Conservation (phyloP, 30 jellyfish, hydroid and myxozoan genomes). For the Clytia hemisphaerica region DNA sequence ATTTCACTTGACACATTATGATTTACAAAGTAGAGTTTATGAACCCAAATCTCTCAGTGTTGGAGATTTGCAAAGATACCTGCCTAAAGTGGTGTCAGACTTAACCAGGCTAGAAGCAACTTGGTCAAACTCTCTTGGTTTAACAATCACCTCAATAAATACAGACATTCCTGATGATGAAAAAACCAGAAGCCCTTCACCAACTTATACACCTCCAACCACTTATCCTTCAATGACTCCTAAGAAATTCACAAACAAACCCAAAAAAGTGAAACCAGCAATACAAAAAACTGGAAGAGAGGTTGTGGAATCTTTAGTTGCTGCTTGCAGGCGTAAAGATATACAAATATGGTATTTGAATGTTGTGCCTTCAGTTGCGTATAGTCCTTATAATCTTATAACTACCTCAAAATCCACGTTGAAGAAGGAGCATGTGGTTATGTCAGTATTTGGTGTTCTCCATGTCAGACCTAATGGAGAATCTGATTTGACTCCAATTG, state of each 20-base stretch:
- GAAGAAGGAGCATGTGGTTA: slow-evolving; percentile 55
- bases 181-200: background rate
- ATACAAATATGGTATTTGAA: slow-evolving; percentile 65
- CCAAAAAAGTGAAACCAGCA: background rate
- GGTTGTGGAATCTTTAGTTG: slow-evolving; percentile 52
- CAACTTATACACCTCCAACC: background rate
- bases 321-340: slow-evolving; percentile 8
- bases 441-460: slow-evolving; percentile 73
- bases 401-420: slow-evolving; percentile 52
- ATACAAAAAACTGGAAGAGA: slow-evolving; percentile 58
- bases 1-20: slow-evolving; percentile 12
- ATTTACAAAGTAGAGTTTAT: slow-evolving; percentile 18
- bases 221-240: background rate
- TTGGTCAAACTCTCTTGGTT: slow-evolving; percentile 61
- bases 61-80: slow-evolving; percentile 36
- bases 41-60: slow-evolving; percentile 37
- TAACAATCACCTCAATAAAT: slow-evolving; percentile 46
- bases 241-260: background rate
- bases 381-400: slow-evolving; percentile 50
- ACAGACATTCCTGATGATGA: slow-evolving; percentile 29
- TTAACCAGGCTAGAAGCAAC: slow-evolving; percentile 57
- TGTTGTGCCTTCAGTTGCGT: slow-evolving; percentile 8
- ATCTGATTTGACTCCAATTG: slow-evolving; percentile 63
- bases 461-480: slow-evolving; percentile 60
- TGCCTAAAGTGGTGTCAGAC: slow-evolving; percentile 68